Percentiles rank a stretch among this genome's conserved stretches.
Evolutionary conservation across 35 echinoderm and acorn worm genomes (phyloP).

Genomic region (Diadema setosum): DNA sequence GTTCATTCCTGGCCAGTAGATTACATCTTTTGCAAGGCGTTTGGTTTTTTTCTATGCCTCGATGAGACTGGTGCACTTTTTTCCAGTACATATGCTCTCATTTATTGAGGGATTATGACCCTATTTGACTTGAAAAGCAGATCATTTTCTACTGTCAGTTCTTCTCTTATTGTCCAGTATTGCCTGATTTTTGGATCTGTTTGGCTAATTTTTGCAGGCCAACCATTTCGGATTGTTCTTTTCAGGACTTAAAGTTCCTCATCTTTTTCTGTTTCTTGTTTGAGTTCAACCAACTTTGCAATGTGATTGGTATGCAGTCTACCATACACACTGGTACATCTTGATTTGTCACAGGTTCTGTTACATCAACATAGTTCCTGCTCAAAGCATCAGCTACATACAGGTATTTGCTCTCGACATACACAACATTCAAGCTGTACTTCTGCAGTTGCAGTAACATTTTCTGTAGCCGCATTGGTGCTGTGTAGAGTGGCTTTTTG

Average conservation of each 20-base stretch:
- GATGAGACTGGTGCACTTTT: constrained; percentile 57
- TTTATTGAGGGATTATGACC: not conserved
- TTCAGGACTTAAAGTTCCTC: not conserved
- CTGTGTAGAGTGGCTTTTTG: constrained; percentile 20
- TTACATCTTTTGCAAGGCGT: constrained; percentile 15
- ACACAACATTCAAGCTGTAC: constrained; percentile 13
- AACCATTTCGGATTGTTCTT: constrained; percentile 33
- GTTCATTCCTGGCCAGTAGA: constrained; percentile 59
- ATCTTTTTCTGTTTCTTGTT: constrained; percentile 5
- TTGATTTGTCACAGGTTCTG: constrained; percentile 23
- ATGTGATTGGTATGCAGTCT: constrained; percentile 40
- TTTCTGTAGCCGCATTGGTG: constrained; percentile 50
- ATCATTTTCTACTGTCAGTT: constrained; percentile 52
- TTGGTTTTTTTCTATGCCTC: constrained; percentile 34
- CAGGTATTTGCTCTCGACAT: constrained; percentile 17
- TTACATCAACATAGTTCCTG: not conserved
- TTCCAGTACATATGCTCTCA: not conserved
- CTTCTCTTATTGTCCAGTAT: constrained; percentile 43
- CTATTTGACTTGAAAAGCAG: constrained; percentile 4
- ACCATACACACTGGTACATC: constrained; percentile 22
- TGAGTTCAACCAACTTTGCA: not conserved
- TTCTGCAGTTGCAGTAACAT: constrained; percentile 54
- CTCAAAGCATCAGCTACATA: constrained; percentile 27
- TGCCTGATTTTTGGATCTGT: not conserved
- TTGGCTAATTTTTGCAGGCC: constrained; percentile 35